Base-by-base conservation (phyloP, 1,140 invertebrate species). In the Hesperophylax magnus region DNA sequence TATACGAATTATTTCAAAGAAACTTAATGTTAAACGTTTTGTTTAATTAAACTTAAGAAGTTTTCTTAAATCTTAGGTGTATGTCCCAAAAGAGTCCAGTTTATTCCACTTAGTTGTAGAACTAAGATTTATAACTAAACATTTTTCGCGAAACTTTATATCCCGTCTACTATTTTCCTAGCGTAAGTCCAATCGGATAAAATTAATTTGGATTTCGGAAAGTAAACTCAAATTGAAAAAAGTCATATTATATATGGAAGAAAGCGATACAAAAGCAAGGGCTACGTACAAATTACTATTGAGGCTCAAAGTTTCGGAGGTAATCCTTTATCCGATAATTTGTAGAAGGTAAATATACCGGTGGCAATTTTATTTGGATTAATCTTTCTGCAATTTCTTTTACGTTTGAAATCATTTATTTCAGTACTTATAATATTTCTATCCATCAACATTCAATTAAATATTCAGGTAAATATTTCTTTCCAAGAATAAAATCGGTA, bases 211-310 rank as follows among this genome's bases (percentile, higher is more conserved):
- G 39, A 47, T 47, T 47, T 14, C 11, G 39, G 11, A 8, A 47
- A 47, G 39, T 20, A 58, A n/a, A 58, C 56, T 58, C 6, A 58
- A 58, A 58, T 22, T 31, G 24, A 71, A 47, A 71, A 71, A 6
- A 47, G 39, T 0, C 34, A 71, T 47, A 52, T 20, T 18, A 18
- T n/a, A 18, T n/a, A 52, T 9, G 56, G 9, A 76, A 24, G 31
- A 63, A 75, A 63, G 71, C 54, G 34, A 34, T 72, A 69, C 52
- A 74, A 54, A 72, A 71, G 56, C 56, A 27, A 39, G 39, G 56
- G 69, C 54, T 75, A 80, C 69, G 53, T 80, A 63, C 79, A 63
- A 75, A 75, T 75, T 71, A 75, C 63, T 80, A 74, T 47, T 61
- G 61, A n/a, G 69, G 69, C 69, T 24, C 47, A 54, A 72, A 72